Evolutionary conservation across 2,888 invertebrate genomes (phyloP).

Genomic region (Lathronympha strigana): DNA sequence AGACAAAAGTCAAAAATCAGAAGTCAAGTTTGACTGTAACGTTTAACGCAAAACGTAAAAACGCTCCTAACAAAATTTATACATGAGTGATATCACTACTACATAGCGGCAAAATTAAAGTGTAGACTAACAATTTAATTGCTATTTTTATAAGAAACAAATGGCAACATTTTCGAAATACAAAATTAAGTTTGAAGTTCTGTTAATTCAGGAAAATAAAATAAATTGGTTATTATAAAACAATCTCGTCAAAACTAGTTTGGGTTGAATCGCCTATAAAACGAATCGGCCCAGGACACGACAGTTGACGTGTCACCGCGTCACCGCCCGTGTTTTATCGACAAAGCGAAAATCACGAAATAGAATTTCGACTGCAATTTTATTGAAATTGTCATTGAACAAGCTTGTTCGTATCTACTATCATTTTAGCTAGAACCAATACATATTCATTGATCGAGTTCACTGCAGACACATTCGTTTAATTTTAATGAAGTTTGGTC

Average conservation of each 20-base stretch:
- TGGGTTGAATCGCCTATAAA: slow-evolving; percentile 3
- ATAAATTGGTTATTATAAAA: slow-evolving; percentile 1
- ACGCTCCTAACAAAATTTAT: no score
- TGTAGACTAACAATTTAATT: no score
- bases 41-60: no score
- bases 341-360: slow-evolving; percentile 34
- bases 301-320: slow-evolving; percentile 35
- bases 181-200: no score
- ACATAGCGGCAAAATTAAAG: no score
- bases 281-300: slow-evolving; percentile 24
- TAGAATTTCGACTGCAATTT: slow-evolving; percentile 34
- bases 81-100: no score
- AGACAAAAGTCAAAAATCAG: no score
- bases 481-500: no score
- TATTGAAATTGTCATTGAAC: slow-evolving; percentile 25
- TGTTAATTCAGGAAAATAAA: no score
- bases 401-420: neutral
- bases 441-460: slow-evolving; percentile 10
- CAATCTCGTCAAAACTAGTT: slow-evolving; percentile 14
- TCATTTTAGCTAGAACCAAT: slow-evolving; percentile 8
- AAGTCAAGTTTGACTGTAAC: no score
- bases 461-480: neutral
- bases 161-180: no score
- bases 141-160: slow-evolving; percentile 51
- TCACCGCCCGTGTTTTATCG: slow-evolving; percentile 27